These are phyloP conservation scores for Axis porcinus DNA, from an alignment of 2,113 vertebrate species.

Conservation along the genomic window DNA sequence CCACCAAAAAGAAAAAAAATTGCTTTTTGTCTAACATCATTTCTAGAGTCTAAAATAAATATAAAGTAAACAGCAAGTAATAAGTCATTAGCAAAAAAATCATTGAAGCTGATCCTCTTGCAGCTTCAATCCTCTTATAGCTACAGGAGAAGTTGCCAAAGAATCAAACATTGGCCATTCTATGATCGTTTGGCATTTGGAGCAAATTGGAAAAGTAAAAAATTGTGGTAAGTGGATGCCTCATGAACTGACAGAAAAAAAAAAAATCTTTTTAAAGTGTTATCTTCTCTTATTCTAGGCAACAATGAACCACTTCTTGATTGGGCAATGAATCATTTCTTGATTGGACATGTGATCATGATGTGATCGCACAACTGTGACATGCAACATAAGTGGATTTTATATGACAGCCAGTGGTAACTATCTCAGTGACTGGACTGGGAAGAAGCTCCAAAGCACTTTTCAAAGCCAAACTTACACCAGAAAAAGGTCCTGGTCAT, in stretches of 20 bases:
- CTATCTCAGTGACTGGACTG: background rate
- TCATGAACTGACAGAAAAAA: background rate
- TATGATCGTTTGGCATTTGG: background rate
- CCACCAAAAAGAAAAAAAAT: background rate
- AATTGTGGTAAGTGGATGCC: background rate
- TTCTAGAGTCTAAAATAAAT: background rate
- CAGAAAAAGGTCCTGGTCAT: background rate
- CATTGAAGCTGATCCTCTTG: background rate
- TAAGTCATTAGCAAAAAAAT: background rate
- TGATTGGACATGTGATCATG: background rate
- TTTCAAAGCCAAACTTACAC: background rate
- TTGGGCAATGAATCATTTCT: background rate
- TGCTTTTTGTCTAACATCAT: background rate
- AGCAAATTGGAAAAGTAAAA: background rate
- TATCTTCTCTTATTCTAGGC: background rate
- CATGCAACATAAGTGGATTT: background rate
- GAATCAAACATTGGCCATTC: background rate
- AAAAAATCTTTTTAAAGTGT: background rate
- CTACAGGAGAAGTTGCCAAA: background rate
- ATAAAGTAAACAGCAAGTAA: background rate
- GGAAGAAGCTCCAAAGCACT: background rate
- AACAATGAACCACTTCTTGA: background rate
- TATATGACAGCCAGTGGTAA: background rate
- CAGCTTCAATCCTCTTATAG: background rate
- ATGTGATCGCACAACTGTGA: background rate